Evolutionary conservation across 2,888 invertebrate genomes (phyloP).

Genomic region (Plemyria rubiginata): DNA sequence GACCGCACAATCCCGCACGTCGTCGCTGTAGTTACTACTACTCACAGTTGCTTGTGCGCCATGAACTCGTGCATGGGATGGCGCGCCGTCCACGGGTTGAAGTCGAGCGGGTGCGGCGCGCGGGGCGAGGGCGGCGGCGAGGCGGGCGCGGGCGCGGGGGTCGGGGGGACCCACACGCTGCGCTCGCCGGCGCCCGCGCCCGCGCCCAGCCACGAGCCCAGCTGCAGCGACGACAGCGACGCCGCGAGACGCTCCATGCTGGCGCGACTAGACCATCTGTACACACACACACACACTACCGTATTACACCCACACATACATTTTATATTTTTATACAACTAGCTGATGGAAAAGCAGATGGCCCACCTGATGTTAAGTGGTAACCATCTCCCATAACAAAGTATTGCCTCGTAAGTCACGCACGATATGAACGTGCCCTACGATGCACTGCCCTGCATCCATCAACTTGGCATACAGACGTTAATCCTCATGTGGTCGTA

Average conservation of each 20-base stretch:
- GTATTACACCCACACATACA: neutral
- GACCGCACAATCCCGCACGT: neutral
- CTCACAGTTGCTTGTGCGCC: constrained; percentile 62
- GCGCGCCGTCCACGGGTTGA: constrained; percentile 76
- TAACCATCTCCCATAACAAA: too few species aligned
- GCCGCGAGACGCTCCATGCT: constrained; percentile 59
- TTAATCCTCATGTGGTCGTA: too few species aligned
- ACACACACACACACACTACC: neutral
- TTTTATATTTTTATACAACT: too few species aligned
- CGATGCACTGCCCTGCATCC: too few species aligned
- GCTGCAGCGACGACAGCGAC: constrained; percentile 58
- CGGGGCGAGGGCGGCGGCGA: constrained; percentile 38
- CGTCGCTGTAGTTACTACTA: constrained; percentile 41
- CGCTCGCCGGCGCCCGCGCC: constrained; percentile 52
- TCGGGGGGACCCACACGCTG: constrained; percentile 62
- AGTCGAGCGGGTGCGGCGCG: constrained; percentile 54
- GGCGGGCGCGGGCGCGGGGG: constrained; percentile 30
- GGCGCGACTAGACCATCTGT: constrained; percentile 60
- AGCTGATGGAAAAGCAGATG: too few species aligned
- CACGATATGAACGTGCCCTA: too few species aligned
- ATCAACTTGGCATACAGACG: too few species aligned
- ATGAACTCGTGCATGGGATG: constrained; percentile 74
- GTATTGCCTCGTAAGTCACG: too few species aligned
- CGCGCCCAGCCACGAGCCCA: constrained; percentile 47
- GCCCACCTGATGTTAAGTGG: too few species aligned